Percentiles rank a stretch among this genome's conserved stretches.
phyloP scores from a whole-genome alignment of 30 jellyfish, hydroid and myxozoan genomes.

The Hydra vulgaris region DNA sequence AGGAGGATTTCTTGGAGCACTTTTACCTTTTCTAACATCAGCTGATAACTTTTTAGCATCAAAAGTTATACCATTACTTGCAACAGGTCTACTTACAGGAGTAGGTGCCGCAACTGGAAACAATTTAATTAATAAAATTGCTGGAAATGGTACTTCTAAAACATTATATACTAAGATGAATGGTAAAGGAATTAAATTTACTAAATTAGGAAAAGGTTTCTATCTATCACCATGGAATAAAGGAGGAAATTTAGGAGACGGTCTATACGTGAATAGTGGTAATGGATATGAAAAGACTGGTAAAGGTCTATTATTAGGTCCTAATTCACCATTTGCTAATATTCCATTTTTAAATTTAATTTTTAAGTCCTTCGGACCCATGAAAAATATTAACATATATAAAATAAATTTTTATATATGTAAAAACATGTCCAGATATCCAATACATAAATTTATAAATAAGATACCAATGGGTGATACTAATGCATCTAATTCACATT shows the following conservation, averaged over 20 bases:
- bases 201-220: background rate
- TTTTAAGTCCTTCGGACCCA: background rate
- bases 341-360: background rate
- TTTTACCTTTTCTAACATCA: background rate
- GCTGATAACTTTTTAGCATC: background rate
- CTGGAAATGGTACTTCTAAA: background rate
- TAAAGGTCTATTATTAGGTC: background rate
- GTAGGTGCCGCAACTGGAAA: background rate
- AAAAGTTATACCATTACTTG: background rate
- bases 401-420: no score
- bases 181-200: background rate
- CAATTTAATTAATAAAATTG: background rate
- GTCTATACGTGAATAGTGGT: background rate
- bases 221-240: background rate
- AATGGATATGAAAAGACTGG: background rate
- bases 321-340: background rate
- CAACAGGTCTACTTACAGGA: background rate
- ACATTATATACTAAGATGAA: background rate
- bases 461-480: no score
- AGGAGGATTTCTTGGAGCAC: background rate
- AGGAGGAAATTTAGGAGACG: background rate
- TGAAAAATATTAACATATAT: no score
- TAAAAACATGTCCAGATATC: no score
- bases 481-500: no score
- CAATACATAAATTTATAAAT: no score